Percentiles rank a stretch among this genome's conserved stretches.
Evolutionary conservation across 2,888 invertebrate genomes (phyloP).

Genomic region (Blastobasis lacticolella): DNA sequence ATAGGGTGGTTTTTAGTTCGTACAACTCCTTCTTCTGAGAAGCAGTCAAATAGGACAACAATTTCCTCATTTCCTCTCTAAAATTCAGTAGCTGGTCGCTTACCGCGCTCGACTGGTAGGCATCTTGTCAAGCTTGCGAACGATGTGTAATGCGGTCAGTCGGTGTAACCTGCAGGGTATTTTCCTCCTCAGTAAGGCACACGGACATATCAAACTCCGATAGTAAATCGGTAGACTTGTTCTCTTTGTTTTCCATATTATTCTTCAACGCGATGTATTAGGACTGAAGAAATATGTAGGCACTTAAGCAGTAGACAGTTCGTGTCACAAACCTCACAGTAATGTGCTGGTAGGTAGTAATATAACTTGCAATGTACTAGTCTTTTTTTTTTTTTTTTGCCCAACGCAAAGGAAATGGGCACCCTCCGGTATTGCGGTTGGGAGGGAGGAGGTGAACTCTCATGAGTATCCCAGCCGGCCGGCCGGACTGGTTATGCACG

Average conservation of each 20-base stretch:
- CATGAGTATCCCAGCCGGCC: too few species aligned
- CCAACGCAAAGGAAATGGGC: too few species aligned
- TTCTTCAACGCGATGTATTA: background rate
- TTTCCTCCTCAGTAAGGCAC: background rate
- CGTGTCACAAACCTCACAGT: too few species aligned
- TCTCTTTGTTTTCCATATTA: background rate
- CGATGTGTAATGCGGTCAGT: background rate
- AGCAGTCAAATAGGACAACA: constrained; percentile 2
- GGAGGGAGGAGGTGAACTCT: too few species aligned
- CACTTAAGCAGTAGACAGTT: too few species aligned
- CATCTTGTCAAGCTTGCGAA: background rate
- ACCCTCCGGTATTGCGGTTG: too few species aligned
- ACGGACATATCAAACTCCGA: background rate
- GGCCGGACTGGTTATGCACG: too few species aligned
- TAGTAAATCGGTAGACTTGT: background rate
- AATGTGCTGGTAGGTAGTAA: too few species aligned
- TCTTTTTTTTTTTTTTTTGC: too few species aligned
- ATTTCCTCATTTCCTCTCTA: constrained; percentile 6
- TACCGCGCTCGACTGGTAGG: background rate
- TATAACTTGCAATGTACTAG: background rate
- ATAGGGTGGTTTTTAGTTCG: background rate
- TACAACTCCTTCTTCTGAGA: background rate
- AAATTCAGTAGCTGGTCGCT: background rate
- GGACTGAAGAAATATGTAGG: background rate
- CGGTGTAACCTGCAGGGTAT: background rate